phyloP scores from a whole-genome alignment of 2,888 invertebrate genomes.

The Cheilosia grossa region DNA sequence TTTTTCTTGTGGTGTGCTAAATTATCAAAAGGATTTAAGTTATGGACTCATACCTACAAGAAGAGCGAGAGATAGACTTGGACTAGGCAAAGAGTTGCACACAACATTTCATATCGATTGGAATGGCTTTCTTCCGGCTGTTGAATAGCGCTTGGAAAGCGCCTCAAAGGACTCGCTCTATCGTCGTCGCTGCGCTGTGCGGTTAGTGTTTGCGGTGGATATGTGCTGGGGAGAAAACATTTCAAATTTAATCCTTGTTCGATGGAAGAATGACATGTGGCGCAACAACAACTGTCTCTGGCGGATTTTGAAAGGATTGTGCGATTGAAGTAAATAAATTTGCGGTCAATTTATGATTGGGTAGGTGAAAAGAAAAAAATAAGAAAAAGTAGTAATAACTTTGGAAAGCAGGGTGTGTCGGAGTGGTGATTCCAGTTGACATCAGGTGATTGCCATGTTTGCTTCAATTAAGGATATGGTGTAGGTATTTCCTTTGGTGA shows the following conservation, averaged over 20 bases:
- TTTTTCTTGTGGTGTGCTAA: conserved; percentile 8
- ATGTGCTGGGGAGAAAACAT: conserved; percentile 27
- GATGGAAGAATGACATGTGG: conserved; percentile 50
- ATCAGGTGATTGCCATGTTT: conserved; percentile 65
- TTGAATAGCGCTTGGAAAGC: conserved; percentile 40
- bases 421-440: conserved; percentile 49
- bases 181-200: background rate
- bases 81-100: conserved; percentile 39
- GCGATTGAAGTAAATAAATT: conserved; percentile 68
- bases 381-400: background rate
- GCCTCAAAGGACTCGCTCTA: conserved; percentile 28
- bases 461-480: conserved; percentile 69
- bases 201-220: conserved; percentile 23
- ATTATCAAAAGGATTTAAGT: conserved; percentile 66
- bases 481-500: conserved; percentile 7
- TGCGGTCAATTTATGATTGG: conserved; percentile 73
- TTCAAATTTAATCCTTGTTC: conserved; percentile 63
- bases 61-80: background rate
- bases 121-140: conserved; percentile 61
- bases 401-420: conserved; percentile 15
- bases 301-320: conserved; percentile 45
- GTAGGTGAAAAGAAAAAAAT: background rate
- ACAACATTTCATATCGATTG: conserved; percentile 55
- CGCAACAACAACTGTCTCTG: background rate
- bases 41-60: conserved; percentile 43